A percentile compares a stretch with the other conserved stretches of the same genome.
These are phyloP conservation scores for Metaphire vulgaris DNA, from an alignment of 1,140 invertebrate genomes.

Conservation along the genomic window DNA sequence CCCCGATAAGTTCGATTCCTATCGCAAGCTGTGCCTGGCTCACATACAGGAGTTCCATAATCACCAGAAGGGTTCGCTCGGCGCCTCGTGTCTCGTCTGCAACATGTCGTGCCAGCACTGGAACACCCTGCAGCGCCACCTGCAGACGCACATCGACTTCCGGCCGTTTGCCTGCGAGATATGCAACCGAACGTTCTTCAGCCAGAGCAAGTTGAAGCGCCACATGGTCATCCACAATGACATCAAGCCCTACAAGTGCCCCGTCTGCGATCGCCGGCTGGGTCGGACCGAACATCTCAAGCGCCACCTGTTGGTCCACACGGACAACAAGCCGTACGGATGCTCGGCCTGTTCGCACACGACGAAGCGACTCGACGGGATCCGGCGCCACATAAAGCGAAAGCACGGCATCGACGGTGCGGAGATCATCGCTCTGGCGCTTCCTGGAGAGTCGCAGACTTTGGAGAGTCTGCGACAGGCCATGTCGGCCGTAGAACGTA, in stretches of 20 bases:
- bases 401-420: constrained; percentile 23
- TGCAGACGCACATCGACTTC: constrained; percentile 27
- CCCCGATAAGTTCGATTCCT: constrained; percentile 12
- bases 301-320: constrained; percentile 24
- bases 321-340: constrained; percentile 21
- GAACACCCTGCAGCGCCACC: constrained; percentile 25
- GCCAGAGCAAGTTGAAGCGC: constrained; percentile 26
- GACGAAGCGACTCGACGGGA: constrained; percentile 21
- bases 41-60: constrained; percentile 10
- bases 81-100: constrained; percentile 26
- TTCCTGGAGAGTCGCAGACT: neutral
- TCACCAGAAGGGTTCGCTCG: neutral
- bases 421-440: constrained; percentile 5
- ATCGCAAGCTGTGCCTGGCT: constrained; percentile 10
- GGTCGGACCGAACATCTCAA: constrained; percentile 27
- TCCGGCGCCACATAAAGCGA: constrained; percentile 22
- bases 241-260: constrained; percentile 29
- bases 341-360: constrained; percentile 22
- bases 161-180: constrained; percentile 22
- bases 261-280: constrained; percentile 17
- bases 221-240: constrained; percentile 23
- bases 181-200: constrained; percentile 23
- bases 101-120: constrained; percentile 16
- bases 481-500: neutral
- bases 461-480: neutral